phyloP scores from a whole-genome alignment of 2,888 invertebrate genomes.

The Amblyteles armatorius region DNA sequence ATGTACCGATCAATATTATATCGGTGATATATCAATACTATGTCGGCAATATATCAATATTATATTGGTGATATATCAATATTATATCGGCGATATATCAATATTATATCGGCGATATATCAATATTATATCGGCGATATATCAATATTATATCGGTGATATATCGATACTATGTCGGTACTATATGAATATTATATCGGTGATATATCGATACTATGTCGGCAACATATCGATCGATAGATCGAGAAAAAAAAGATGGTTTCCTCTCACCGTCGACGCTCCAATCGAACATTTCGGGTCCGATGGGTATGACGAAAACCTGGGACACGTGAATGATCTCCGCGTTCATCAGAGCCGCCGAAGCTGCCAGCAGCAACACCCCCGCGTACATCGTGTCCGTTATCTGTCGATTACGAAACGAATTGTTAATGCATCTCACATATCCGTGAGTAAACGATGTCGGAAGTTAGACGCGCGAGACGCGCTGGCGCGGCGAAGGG shows the following conservation, averaged over 20 bases:
- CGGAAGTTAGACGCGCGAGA: slow-evolving; percentile 23
- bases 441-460: slow-evolving; percentile 23
- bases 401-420: slow-evolving; percentile 37
- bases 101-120: background rate
- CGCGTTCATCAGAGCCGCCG: slow-evolving; percentile 74
- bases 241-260: background rate
- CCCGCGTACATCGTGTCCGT: slow-evolving; percentile 48
- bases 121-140: background rate
- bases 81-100: too few relatives aligned
- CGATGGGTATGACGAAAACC: slow-evolving; percentile 92
- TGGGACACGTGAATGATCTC: slow-evolving; percentile 89
- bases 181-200: background rate
- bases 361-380: slow-evolving; percentile 57
- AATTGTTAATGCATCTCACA: slow-evolving; percentile 41
- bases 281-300: slow-evolving; percentile 93
- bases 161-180: background rate
- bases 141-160: background rate
- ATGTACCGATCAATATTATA: background rate
- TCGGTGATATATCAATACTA: background rate
- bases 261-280: slow-evolving; percentile 88
- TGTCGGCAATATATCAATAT: too few relatives aligned
- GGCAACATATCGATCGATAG: background rate
- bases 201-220: too few relatives aligned
- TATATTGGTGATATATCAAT: too few relatives aligned
- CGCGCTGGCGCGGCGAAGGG: slow-evolving; percentile 7